Base-by-base conservation (phyloP, 2,113 vertebrate species). In the Zingel zingel region DNA sequence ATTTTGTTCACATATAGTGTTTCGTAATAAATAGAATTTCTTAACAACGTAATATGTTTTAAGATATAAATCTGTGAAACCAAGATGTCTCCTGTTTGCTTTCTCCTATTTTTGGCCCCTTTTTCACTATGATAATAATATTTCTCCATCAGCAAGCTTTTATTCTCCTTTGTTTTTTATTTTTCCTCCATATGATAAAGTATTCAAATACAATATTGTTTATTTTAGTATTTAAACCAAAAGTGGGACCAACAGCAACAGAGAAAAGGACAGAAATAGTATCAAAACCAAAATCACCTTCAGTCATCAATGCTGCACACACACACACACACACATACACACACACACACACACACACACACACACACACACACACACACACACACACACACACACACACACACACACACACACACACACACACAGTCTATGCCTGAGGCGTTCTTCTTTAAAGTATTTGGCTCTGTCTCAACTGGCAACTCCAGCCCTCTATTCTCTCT, bases 381-480 rank as follows among this genome's bases (percentile, higher is more conserved):
- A 68, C 74, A 81, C 74, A 76, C 82, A 79, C 74, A 53, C 59
- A 68, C 69, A 59, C 69, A 73, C 66, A 54, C 48, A 65, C 57
- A 68, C 50, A 57, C 71, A 66, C 74, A 36, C 59, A 43, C n/a
- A 57, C 54, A 79, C 66, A 43, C 53, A 57, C 36, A 77, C 51
- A 48, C 47, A 86, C 70, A 84, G 81, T 75, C 50, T 78, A 50
- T 48, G 88, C 93, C 87, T 0, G 48, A 81, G 92, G 93, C 90
- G 0, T 51, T 91, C 36, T 82, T 58, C 88, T 92, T 90, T 91
- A 59, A 93, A 90, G 89, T 82, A 63, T 84, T 78, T 80, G 80
- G 77, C 90, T 80, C 68, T 71, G 87, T 88, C 82, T 91, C 92
- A 86, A 61, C 84, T 77, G 90, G 75, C 75, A 84, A 81, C 87